Evolutionary conservation across 2,797 vertebrate species (phyloP), one percentile per base, ranked within the genome.

Genomic region (Eulemur albifrons): DNA sequence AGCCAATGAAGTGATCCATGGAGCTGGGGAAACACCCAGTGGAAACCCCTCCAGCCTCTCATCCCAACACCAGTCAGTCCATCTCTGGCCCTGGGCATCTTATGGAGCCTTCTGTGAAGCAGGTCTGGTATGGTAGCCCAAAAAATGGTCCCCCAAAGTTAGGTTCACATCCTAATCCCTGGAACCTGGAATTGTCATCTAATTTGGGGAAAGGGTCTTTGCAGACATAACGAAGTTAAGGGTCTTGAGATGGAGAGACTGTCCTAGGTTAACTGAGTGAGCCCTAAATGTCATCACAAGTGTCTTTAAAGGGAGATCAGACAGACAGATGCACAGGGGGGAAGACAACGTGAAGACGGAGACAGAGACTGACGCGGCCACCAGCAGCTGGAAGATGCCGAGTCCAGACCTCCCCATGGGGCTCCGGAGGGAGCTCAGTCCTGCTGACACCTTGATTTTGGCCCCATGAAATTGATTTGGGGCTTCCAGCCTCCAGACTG

Each of bases 351-450:
- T 1, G 2, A 57, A 52, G 15, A 59, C 2, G 18, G 32, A 38
- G 3, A 43, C 43, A 40, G 30, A 11, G 21, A 27, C 2, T 0
- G 35, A 15, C 2, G 0, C 25, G 57, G 18, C 10, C 27, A 20
- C 52, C 84, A 43, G 50, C 23, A 40, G 86, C 43, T 21, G 20
- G 17, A 70, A 72, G 21, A 57, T 32, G 65, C 45, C 45, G 82
- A 84, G 63, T 25, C 35, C 38, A 79, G 23, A 10, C 10, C 30
- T 30, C 20, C 38, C 1, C 27, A 4, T 63, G 13, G 30, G 21
- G 30, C 23, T 57, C 14, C 0, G 18, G 10, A 70, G 63, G 52
- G 25, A 63, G 21, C 8, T 2, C 2, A 8, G 14, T 20, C 61
- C 35, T 52, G 14, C 21, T 20, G 17, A 76, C 43, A 79, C 35